Evolutionary conservation across 2,888 invertebrate species (phyloP), one percentile per base, ranked within the genome.

Genomic region (Eupithecia exiguata): DNA sequence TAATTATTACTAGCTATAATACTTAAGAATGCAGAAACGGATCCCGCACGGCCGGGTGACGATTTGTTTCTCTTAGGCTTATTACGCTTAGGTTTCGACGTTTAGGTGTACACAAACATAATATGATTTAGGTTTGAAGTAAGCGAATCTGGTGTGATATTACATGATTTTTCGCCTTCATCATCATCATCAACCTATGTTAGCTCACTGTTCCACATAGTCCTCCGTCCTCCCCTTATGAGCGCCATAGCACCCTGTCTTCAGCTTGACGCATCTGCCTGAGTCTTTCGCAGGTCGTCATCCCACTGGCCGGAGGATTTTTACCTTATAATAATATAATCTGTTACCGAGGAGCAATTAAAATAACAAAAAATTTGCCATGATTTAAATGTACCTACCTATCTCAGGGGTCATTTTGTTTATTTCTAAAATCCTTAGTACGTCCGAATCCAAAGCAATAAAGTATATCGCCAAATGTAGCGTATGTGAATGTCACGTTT

Each of bases 381-480:
- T 5, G 49, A 7, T n/a, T 9, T 0, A 12, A 53, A 21, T 1
- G 9, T 6, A n/a, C n/a, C n/a, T n/a, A n/a, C n/a, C n/a, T n/a
- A 3, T 5, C 21, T 9, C 49, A 21, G 6, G 10, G 25, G 10
- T 5, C 12, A 4, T 58, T 58, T 25, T 4, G 1, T 21, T 21
- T n/a, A 53, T 14, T 58, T 25, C 25, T 25, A 40, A 21, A 25
- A 62, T 46, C n/a, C 62, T 72, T 36, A 72, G 58, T 72, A 68
- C 72, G 68, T 61, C 68, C 46, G 35, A 46, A 40, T 30, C 25
- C 12, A 67, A 68, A 46, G 43, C 69, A 69, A 53, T 69, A 72
- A 65, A 69, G 58, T 68, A 10, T 35, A 71, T 18, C 40, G 66
- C 70, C 46, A 53, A 71, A 69, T 67, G 69, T 68, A 74, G 72